Evolutionary conservation across 2,797 vertebrate species (phyloP).

Genomic region (Buphagus erythrorhynchus): DNA sequence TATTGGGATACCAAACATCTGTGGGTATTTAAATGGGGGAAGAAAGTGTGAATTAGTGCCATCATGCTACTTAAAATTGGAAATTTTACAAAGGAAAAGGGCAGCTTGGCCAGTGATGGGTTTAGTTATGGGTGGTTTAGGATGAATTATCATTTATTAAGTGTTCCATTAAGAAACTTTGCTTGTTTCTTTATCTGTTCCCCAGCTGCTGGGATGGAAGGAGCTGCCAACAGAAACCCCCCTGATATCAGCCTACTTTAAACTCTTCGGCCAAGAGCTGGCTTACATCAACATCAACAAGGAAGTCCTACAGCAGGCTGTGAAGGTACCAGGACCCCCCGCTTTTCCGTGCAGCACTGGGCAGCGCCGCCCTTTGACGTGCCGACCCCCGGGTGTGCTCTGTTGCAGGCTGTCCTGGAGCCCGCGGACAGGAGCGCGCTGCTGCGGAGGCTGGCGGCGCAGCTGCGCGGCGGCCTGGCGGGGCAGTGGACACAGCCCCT

Average conservation of each 20-base stretch:
- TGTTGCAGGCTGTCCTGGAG: constrained; percentile 56
- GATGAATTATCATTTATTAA: background rate
- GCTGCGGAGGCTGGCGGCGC: constrained; percentile 24
- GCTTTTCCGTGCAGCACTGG: background rate
- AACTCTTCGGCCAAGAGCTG: constrained; percentile 83
- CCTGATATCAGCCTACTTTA: constrained; percentile 76
- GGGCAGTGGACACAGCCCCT: constrained; percentile 73
- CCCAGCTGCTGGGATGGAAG: constrained; percentile 79
- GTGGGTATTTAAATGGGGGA: accelerated
- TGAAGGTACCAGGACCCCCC: constrained; percentile 69
- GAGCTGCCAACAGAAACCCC: constrained; percentile 74
- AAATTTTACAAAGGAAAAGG: background rate
- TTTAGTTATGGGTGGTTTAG: background rate
- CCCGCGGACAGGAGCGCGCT: background rate
- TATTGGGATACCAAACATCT: background rate
- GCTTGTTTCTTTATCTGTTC: background rate
- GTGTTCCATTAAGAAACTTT: background rate
- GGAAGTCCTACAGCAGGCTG: constrained; percentile 69
- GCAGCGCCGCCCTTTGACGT: accelerated
- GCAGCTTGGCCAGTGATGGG: background rate
- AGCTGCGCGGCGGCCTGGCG: constrained; percentile 68
- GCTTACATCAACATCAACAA: constrained; percentile 77
- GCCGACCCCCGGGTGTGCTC: background rate
- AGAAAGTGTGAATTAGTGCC: background rate
- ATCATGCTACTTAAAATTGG: background rate